phyloP scores from a whole-genome alignment of 2,888 invertebrate species.

The Hedya salicella region DNA sequence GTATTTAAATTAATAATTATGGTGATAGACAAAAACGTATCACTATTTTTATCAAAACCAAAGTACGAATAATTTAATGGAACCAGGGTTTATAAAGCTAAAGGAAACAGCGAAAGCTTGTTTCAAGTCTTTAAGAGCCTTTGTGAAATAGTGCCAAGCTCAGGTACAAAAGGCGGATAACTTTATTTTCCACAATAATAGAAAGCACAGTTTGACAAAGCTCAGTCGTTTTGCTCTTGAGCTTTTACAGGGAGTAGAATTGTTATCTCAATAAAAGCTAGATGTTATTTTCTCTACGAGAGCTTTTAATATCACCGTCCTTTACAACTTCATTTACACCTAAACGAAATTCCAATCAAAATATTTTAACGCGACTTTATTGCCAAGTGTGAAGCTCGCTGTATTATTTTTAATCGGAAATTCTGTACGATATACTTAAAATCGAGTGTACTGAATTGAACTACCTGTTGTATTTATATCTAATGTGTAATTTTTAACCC shows the following conservation, averaged over 20 bases:
- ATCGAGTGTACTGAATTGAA: too few relatives aligned
- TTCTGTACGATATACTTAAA: neutral
- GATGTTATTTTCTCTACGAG: neutral
- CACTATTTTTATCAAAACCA: too few relatives aligned
- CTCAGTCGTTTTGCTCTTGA: slow-evolving; percentile 22
- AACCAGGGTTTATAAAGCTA: neutral
- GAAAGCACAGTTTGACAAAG: slow-evolving; percentile 32
- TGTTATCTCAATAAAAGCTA: neutral
- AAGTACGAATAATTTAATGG: too few relatives aligned
- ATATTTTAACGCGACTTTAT: too few relatives aligned
- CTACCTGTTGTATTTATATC: too few relatives aligned
- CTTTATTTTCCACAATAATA: slow-evolving; percentile 39
- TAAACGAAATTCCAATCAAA: neutral
- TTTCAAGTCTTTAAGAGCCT: slow-evolving; percentile 18
- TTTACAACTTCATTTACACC: neutral
- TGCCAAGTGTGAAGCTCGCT: too few relatives aligned
- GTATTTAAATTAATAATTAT: too few relatives aligned
- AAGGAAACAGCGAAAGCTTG: neutral
- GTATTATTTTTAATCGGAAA: neutral
- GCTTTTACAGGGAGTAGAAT: slow-evolving; percentile 12
- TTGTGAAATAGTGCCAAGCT: slow-evolving; percentile 17
- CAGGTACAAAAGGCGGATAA: slow-evolving; percentile 24
- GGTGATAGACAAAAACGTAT: too few relatives aligned
- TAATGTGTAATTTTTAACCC: too few relatives aligned
- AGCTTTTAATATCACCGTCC: neutral